A percentile compares a stretch with the other conserved stretches of the same genome.
Conservation (phyloP, 2,888 invertebrate species). For the Anarsia innoxiella region DNA sequence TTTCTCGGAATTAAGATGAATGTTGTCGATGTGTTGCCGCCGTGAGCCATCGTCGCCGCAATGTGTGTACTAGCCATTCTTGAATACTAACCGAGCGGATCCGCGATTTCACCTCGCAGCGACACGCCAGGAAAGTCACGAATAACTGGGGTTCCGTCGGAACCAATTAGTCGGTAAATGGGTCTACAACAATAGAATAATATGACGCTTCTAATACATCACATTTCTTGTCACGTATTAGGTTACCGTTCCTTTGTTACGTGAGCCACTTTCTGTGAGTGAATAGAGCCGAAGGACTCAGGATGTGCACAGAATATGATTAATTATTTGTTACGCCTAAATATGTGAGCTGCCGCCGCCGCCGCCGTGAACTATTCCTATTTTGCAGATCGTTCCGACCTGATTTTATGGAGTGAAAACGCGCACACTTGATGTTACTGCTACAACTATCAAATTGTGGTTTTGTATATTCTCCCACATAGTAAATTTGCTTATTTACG, state of each 20-base stretch:
- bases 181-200: slow-evolving; percentile 54
- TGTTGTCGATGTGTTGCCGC: too few relatives aligned
- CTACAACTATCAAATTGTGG: too few relatives aligned
- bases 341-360: too few relatives aligned
- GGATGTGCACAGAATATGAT: slow-evolving; percentile 65
- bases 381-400: too few relatives aligned
- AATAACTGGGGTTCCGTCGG: slow-evolving; percentile 39
- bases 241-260: slow-evolving; percentile 71
- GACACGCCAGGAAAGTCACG: slow-evolving; percentile 37
- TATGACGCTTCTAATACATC: slow-evolving; percentile 54
- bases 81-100: slow-evolving; percentile 28
- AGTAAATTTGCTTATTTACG: too few relatives aligned
- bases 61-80: slow-evolving; percentile 13
- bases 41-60: too few relatives aligned
- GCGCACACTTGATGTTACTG: too few relatives aligned
- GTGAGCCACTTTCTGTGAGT: slow-evolving; percentile 70
- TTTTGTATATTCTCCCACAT: too few relatives aligned
- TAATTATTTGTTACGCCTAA: slow-evolving; percentile 58
- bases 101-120: slow-evolving; percentile 45
- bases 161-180: slow-evolving; percentile 61
- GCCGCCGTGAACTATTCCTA: slow-evolving; percentile 5
- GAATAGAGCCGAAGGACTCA: slow-evolving; percentile 54
- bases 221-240: slow-evolving; percentile 70
- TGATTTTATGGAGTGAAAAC: too few relatives aligned
- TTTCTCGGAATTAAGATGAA: too few relatives aligned